These are phyloP conservation scores for Drosophila azteca DNA, from an alignment of 1,140 invertebrate genomes.

Conservation along the genomic window DNA sequence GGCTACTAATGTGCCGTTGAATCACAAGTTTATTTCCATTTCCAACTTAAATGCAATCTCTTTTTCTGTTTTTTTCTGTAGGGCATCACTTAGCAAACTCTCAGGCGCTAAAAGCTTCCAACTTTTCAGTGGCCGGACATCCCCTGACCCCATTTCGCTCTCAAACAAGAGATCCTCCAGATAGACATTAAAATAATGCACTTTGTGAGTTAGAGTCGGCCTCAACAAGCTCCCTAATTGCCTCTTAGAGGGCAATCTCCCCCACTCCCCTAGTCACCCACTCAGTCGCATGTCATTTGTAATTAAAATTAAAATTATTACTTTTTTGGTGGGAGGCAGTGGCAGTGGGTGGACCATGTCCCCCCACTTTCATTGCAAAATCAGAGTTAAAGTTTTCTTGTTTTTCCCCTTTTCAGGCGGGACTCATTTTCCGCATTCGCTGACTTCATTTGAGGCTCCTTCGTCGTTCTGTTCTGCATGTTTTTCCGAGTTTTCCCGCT, in stretches of 20 bases:
- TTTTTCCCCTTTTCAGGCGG: constrained; percentile 19
- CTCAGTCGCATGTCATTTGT: constrained; percentile 24
- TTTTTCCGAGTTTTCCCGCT: constrained; percentile 19
- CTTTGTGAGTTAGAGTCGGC: constrained; percentile 38
- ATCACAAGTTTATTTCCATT: neutral
- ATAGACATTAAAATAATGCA: constrained; percentile 44
- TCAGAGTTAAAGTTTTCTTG: constrained; percentile 33
- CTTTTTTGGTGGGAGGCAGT: neutral
- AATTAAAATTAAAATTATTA: constrained; percentile 41
- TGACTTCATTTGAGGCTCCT: constrained; percentile 38
- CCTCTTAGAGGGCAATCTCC: constrained; percentile 7
- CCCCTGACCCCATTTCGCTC: constrained; percentile 36
- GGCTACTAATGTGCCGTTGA: constrained; percentile 13
- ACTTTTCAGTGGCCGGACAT: constrained; percentile 4
- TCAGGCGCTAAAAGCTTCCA: constrained; percentile 20
- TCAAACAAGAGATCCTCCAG: constrained; percentile 4
- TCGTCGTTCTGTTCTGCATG: constrained; percentile 40
- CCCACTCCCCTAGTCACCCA: too few species aligned
- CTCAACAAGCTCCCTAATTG: constrained; percentile 35
- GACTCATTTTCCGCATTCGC: constrained; percentile 36
- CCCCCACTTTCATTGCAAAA: constrained; percentile 32
- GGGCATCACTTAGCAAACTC: constrained; percentile 1
- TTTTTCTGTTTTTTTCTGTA: neutral
- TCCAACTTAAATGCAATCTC: neutral
- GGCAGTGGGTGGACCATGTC: neutral